Evolutionary conservation across 2,888 invertebrate genomes (phyloP), one percentile per base, ranked within the genome.

Genomic region (Agrochola litura): DNA sequence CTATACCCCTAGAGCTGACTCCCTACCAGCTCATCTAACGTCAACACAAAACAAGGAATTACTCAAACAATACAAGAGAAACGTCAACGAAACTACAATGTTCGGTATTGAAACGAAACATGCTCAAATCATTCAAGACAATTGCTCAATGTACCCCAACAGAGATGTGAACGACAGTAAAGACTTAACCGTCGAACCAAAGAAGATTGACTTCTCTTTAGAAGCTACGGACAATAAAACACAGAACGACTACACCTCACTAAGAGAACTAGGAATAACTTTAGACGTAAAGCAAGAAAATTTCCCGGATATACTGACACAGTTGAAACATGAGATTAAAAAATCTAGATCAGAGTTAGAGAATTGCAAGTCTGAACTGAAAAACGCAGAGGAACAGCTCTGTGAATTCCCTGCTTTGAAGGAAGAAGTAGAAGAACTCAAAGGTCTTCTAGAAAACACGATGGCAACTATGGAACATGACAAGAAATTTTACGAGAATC

Each of bases 401-500:
- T 95, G 96, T 77, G 97, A 97, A 88, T 97, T 97, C 73, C 96
- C 96, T 0, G 95, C 95, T 60, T 84, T 97, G 5, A 96, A 97
- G 87, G 95, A 95, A 80, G 96, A 96, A 76, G 96, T 97, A 0
- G 95, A 97, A 89, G 96, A 97, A 86, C 89, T 96, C 0, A 97
- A 97, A 88, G 91, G 92, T 22, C 90, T 97, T 6, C 88, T 97
- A 76, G 96, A 97, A 85, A 95, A 95, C 68, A 97, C 96, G 0
- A 95, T 97, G 91, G 95, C 95, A 4, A 96, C 97, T 0, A 95
- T 97, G 93, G 95, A 96, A 30, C 95, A 95, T 6, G 97, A 97
- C 82, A 97, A 97, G 82, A 95, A 96, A 77, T 97, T 97, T 85
- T 97, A 97, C 75, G 97, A 97, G 78, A 96, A 96, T 73, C 97